Percentiles rank a stretch among this genome's conserved stretches.
These are phyloP conservation scores for Petroica traversi DNA, from an alignment of 2,113 vertebrate species.

Conservation along the genomic window DNA sequence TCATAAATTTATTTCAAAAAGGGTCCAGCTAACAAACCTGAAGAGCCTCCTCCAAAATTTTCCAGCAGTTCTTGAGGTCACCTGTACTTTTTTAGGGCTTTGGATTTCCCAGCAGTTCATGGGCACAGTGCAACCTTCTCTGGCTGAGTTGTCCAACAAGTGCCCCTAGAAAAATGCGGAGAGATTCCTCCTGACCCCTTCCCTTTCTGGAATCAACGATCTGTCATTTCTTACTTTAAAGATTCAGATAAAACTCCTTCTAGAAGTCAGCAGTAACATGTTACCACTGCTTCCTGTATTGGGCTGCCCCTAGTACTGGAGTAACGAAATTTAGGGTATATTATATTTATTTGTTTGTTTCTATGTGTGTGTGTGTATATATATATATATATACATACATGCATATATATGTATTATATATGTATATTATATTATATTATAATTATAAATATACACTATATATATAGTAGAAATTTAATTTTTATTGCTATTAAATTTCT, in stretches of 20 bases:
- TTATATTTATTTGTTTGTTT: rapidly evolving
- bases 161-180: background rate
- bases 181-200: background rate
- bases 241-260: background rate
- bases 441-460: too few relatives aligned
- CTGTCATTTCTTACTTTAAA: background rate
- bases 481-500: too few relatives aligned
- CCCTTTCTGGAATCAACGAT: background rate
- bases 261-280: background rate
- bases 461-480: too few relatives aligned
- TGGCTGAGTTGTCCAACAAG: background rate
- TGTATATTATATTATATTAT: too few relatives aligned
- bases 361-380: too few relatives aligned
- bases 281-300: background rate
- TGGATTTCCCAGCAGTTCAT: background rate
- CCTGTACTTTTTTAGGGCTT: background rate
- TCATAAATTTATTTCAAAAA: background rate
- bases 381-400: too few relatives aligned
- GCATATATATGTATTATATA: too few relatives aligned
- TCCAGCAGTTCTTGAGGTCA: background rate
- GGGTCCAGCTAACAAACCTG: rapidly evolving
- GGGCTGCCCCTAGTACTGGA: background rate
- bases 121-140: too few relatives aligned
- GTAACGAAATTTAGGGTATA: background rate
- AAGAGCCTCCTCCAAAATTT: background rate